Evolutionary conservation across 2,888 invertebrate species (phyloP).

Genomic region (Cheilosia scutellata): DNA sequence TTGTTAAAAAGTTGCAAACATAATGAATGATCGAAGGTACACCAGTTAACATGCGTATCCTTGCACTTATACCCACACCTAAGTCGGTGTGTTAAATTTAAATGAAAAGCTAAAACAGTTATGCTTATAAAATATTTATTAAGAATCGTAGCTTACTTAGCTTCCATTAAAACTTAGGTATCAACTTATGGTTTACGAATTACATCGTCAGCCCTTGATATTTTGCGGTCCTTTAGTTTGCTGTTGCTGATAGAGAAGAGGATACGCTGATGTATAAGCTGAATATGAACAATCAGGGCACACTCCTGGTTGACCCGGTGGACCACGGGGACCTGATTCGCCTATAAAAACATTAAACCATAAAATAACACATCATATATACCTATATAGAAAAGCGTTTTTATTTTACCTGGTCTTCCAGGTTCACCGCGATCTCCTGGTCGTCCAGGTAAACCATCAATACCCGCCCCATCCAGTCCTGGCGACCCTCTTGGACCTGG

Average conservation of each 20-base stretch:
- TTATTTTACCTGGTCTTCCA: constrained; percentile 88
- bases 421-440: constrained; percentile 91
- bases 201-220: constrained; percentile 41
- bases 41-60: no score
- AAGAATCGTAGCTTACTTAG: background rate
- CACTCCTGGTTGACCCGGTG: constrained; percentile 85
- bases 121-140: constrained; percentile 8
- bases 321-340: constrained; percentile 87
- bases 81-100: no score
- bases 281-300: constrained; percentile 80
- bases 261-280: constrained; percentile 79
- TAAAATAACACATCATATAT: background rate
- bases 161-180: background rate
- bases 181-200: no score
- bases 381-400: background rate
- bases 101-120: background rate
- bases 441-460: constrained; percentile 88
- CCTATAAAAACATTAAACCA: constrained; percentile 81
- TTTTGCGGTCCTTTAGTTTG: constrained; percentile 79
- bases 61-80: no score
- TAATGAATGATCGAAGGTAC: no score
- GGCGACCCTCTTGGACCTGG: constrained; percentile 89
- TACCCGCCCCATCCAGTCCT: constrained; percentile 90
- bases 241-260: constrained; percentile 78
- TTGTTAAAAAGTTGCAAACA: no score